Evolutionary conservation across 35 echinoderm and acorn worm genomes (phyloP).

Genomic region (Strongylocentrotus purpuratus): DNA sequence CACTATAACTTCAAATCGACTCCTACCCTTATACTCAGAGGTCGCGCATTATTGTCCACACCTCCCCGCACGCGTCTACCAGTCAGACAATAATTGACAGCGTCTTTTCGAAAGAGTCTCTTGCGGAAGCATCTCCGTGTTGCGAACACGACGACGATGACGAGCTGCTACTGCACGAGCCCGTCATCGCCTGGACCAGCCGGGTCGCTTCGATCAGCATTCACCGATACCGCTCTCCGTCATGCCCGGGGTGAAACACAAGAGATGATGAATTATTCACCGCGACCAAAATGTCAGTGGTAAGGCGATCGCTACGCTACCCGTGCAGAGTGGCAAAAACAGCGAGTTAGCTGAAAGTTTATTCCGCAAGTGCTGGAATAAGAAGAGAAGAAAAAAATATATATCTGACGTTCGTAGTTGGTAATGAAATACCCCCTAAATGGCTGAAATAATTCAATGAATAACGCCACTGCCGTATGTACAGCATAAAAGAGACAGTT

Average conservation of each 20-base stretch:
- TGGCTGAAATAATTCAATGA: slow-evolving; percentile 3
- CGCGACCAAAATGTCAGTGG: background rate
- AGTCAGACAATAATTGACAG: too few relatives aligned
- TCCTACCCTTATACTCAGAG: too few relatives aligned
- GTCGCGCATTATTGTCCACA: too few relatives aligned
- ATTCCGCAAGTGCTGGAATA: slow-evolving; percentile 10
- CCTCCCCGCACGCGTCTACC: too few relatives aligned
- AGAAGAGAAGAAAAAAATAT: background rate
- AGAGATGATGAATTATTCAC: slow-evolving; percentile 12
- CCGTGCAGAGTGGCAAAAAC: background rate
- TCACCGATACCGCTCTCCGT: background rate
- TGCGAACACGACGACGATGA: background rate
- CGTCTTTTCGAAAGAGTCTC: too few relatives aligned
- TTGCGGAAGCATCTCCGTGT: background rate
- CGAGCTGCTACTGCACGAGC: background rate
- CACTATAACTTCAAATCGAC: too few relatives aligned
- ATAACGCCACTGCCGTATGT: background rate
- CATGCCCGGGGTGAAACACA: background rate
- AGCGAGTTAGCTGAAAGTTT: slow-evolving; percentile 10
- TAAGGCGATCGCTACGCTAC: background rate
- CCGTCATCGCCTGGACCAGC: background rate
- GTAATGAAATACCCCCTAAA: background rate
- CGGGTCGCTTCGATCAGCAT: background rate
- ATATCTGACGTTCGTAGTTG: background rate
- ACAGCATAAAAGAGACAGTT: too few relatives aligned